These are phyloP conservation scores for Ahaetulla prasina DNA, from an alignment of 2,113 vertebrate genomes.

Conservation along the genomic window DNA sequence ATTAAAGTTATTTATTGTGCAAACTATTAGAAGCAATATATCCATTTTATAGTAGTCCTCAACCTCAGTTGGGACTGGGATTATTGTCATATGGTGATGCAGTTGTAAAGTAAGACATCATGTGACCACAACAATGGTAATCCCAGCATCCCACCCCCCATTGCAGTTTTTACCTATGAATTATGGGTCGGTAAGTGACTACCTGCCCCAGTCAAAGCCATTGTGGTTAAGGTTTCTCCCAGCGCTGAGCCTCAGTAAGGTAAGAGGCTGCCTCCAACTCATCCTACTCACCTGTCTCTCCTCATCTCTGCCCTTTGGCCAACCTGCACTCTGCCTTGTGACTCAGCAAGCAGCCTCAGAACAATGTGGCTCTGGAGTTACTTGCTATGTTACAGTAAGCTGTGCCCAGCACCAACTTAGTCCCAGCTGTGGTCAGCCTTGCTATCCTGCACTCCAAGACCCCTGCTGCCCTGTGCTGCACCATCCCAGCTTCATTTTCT, in stretches of 20 bases:
- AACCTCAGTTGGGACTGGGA: background rate
- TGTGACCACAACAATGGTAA: background rate
- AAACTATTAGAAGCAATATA: background rate
- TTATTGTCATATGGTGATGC: background rate
- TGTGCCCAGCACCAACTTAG: background rate
- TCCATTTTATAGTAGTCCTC: background rate
- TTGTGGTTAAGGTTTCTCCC: background rate
- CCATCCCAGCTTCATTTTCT: background rate
- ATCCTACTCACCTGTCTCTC: background rate
- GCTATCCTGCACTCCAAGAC: background rate
- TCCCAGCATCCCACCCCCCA: fast-evolving
- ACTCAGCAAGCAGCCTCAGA: background rate
- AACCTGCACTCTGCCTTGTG: background rate
- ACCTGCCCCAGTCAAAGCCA: background rate
- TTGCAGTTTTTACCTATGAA: background rate
- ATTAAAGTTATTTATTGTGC: background rate
- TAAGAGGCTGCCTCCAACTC: background rate
- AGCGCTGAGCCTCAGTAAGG: background rate
- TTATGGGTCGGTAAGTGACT: background rate
- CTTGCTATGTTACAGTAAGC: background rate
- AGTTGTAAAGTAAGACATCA: background rate
- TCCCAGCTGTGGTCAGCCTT: background rate
- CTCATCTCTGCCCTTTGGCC: background rate
- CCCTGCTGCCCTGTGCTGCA: background rate
- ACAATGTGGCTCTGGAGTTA: background rate